These are phyloP conservation scores for Diarsia brunnea DNA, from an alignment of 2,888 invertebrate genomes.

Conservation along the genomic window DNA sequence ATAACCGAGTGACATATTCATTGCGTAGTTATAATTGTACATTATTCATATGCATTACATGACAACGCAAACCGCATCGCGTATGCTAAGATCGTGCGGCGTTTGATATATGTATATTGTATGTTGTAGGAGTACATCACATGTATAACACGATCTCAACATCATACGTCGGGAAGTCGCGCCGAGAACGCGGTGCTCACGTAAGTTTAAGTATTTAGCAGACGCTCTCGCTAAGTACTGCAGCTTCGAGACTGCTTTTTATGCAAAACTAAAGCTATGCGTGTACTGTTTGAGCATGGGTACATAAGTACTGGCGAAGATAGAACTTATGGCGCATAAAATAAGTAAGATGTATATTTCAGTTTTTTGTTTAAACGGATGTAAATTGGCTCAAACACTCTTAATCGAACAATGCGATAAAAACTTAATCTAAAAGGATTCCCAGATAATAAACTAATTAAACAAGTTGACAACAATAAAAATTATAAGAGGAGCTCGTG, in stretches of 20 bases:
- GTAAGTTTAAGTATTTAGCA: constrained; percentile 52
- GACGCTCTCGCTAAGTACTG: constrained; percentile 47
- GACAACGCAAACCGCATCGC: constrained; percentile 28
- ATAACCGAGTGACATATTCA: constrained; percentile 4
- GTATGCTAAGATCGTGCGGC: constrained; percentile 37
- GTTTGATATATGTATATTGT: constrained; percentile 10
- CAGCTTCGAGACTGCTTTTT: constrained; percentile 46
- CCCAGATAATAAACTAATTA: background rate
- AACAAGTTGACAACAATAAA: background rate
- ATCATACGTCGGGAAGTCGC: constrained; percentile 19
- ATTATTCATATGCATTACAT: constrained; percentile 51
- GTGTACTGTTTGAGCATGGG: background rate
- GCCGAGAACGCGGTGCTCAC: constrained; percentile 26
- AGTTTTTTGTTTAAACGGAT: background rate
- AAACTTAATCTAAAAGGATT: background rate
- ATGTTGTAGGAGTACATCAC: constrained; percentile 4
- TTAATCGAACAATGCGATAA: background rate
- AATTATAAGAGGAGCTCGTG: too few relatives aligned
- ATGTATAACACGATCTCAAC: constrained; percentile 10
- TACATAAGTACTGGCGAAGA: background rate
- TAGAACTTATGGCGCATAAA: constrained; percentile 5
- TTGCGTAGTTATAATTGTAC: constrained; percentile 30
- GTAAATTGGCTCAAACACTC: background rate
- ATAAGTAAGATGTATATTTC: constrained; percentile 10
- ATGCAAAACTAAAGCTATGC: constrained; percentile 32